Conservation (phyloP, 2,113 vertebrate species). For the Aldabrachelys gigantea region DNA sequence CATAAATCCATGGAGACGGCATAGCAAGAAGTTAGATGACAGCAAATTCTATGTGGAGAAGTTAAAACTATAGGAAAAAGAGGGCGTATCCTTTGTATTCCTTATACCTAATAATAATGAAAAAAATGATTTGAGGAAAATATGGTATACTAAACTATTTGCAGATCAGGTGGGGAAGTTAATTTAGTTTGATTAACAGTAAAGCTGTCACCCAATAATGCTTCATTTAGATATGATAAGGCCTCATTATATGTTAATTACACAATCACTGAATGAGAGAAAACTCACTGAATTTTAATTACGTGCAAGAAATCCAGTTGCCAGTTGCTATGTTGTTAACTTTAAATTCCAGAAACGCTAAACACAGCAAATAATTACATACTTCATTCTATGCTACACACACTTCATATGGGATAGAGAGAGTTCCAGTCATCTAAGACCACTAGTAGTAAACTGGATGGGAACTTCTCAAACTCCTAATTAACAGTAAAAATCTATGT, state of each 20-base stretch:
- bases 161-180: not conserved
- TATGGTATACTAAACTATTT: not conserved
- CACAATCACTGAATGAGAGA: not conserved
- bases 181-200: not conserved
- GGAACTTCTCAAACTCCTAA: not conserved
- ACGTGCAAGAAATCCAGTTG: not conserved
- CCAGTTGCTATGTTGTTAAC: not conserved
- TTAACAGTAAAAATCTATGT: not conserved
- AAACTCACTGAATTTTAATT: not conserved
- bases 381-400: not conserved
- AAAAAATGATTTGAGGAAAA: not conserved
- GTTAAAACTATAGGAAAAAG: not conserved
- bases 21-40: not conserved
- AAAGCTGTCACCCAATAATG: not conserved
- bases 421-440: not conserved
- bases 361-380: not conserved
- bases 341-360: not conserved
- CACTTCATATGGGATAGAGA: not conserved
- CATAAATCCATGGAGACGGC: not conserved
- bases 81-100: not conserved
- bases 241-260: not conserved
- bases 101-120: not conserved
- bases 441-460: not conserved
- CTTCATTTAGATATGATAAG: not conserved
- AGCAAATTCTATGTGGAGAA: not conserved